Percentiles rank a stretch among this genome's conserved stretches.
phyloP scores from a whole-genome alignment of 2,888 invertebrate genomes.

The Monochamus alternatus region DNA sequence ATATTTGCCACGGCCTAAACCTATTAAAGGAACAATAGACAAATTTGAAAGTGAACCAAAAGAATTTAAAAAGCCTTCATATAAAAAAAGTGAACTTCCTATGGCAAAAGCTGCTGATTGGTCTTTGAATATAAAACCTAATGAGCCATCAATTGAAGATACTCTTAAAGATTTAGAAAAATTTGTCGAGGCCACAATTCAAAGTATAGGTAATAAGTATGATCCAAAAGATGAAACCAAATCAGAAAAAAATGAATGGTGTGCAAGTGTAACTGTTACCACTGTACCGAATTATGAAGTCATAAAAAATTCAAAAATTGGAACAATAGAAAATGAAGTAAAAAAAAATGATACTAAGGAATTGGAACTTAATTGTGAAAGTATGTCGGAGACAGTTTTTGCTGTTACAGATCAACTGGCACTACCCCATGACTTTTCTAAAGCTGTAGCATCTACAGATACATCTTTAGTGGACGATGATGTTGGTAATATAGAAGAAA shows the following conservation, averaged over 20 bases:
- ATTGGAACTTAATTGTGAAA: neutral
- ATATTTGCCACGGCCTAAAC: constrained; percentile 39
- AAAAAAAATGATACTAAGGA: neutral
- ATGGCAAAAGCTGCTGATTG: constrained; percentile 36
- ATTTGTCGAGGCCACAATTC: constrained; percentile 57
- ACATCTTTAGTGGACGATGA: constrained; percentile 32
- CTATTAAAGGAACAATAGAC: constrained; percentile 52
- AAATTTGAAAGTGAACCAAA: constrained; percentile 52
- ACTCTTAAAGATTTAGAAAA: constrained; percentile 59
- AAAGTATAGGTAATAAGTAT: constrained; percentile 53
- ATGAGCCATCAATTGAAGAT: constrained; percentile 39
- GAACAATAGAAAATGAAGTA: neutral
- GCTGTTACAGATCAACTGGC: neutral
- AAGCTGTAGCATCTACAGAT: constrained; percentile 49
- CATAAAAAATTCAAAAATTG: constrained; percentile 26
- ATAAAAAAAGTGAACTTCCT: constrained; percentile 25
- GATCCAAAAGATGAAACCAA: constrained; percentile 31
- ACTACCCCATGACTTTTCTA: constrained; percentile 50
- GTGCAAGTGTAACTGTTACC: constrained; percentile 61
- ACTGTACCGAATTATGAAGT: constrained; percentile 57
- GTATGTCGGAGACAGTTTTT: neutral
- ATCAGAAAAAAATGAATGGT: constrained; percentile 52
- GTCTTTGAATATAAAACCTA: neutral
- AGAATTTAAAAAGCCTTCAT: constrained; percentile 41
- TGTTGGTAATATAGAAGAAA: constrained; percentile 1